A percentile compares a stretch with the other conserved stretches of the same genome.
phyloP scores from a whole-genome alignment of 2,113 vertebrate species.

The Tetrax tetrax region DNA sequence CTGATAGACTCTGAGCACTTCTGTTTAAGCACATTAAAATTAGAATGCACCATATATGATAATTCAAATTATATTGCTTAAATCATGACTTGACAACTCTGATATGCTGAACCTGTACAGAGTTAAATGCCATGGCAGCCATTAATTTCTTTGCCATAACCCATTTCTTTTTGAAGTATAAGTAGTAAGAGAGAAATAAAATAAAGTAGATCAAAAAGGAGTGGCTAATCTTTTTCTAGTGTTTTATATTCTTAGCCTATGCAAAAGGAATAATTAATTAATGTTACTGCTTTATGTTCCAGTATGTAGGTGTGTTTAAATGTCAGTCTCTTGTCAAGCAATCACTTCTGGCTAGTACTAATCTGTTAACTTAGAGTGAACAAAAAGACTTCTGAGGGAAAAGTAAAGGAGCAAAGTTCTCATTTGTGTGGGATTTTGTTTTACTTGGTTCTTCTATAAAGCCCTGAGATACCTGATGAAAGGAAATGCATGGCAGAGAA shows the following conservation, averaged over 20 bases:
- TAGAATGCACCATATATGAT: neutral
- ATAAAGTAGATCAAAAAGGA: neutral
- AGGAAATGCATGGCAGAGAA: neutral
- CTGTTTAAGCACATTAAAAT: neutral
- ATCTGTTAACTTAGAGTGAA: neutral
- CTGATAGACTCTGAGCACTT: neutral
- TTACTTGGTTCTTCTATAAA: neutral
- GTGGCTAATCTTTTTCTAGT: neutral
- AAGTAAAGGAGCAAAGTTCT: neutral
- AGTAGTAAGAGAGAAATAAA: neutral
- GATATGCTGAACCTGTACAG: neutral
- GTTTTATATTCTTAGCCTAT: neutral
- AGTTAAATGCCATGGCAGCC: neutral
- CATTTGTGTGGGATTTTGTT: neutral
- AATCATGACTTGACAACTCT: neutral
- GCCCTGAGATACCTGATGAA: neutral
- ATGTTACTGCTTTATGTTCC: neutral
- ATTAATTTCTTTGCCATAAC: neutral
- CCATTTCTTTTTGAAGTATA: neutral
- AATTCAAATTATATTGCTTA: neutral
- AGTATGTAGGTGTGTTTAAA: neutral
- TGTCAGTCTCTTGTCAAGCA: neutral
- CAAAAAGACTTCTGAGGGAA: neutral
- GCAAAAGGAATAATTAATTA: neutral
- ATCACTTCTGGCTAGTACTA: neutral